Evolutionary conservation across 2,113 vertebrate species (phyloP).

Genomic region (Tapirus terrestris): DNA sequence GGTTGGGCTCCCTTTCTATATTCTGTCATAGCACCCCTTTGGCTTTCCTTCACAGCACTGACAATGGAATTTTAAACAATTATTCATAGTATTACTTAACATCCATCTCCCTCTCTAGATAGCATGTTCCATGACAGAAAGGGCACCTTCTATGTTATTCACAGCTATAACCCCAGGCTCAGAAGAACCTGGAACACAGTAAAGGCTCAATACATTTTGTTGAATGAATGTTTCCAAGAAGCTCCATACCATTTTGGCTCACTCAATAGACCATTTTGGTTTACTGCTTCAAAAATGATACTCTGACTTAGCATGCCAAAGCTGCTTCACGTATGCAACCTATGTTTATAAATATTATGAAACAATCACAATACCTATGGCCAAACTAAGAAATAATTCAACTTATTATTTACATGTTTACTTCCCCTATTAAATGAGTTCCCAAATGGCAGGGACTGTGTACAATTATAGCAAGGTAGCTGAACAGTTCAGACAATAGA

Average conservation of each 20-base stretch:
- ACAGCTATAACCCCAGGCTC: not conserved
- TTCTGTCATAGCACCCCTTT: not conserved
- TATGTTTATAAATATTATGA: constrained; percentile 12
- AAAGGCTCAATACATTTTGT: constrained; percentile 25
- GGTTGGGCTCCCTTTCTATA: constrained; percentile 16
- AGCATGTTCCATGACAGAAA: constrained; percentile 26
- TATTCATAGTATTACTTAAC: constrained; percentile 48
- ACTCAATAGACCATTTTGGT: not conserved
- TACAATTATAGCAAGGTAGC: not conserved
- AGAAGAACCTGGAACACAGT: constrained; percentile 32
- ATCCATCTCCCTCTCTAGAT: not conserved
- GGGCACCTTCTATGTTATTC: not conserved
- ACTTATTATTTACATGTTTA: constrained; percentile 46
- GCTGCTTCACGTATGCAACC: constrained; percentile 3
- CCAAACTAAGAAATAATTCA: constrained; percentile 49
- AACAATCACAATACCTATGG: constrained; percentile 20
- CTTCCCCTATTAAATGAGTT: not conserved
- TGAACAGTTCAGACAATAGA: not conserved
- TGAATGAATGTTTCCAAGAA: constrained; percentile 35
- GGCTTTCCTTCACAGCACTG: constrained; percentile 11
- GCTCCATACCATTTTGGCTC: not conserved
- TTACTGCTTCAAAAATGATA: constrained; percentile 29
- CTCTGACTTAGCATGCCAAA: not conserved
- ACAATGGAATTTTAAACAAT: constrained; percentile 26
- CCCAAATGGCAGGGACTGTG: not conserved